Evolutionary conservation across 1,140 invertebrate genomes (phyloP).

Genomic region (Drosophila ambigua): DNA sequence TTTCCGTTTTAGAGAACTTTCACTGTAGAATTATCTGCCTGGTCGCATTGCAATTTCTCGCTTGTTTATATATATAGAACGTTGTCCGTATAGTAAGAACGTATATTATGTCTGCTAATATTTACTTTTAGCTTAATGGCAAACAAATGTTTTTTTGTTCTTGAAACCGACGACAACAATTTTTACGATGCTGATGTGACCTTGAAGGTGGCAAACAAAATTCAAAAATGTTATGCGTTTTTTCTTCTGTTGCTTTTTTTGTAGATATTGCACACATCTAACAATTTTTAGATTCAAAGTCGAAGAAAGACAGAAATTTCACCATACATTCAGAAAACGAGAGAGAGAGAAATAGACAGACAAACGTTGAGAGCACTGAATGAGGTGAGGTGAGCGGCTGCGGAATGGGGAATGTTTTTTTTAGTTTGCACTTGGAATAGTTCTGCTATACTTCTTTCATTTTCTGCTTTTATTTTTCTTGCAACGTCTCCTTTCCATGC

Average conservation of each 20-base stretch:
- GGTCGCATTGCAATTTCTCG: slow-evolving; percentile 14
- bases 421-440: slow-evolving; percentile 73
- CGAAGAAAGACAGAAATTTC: slow-evolving; percentile 27
- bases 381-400: slow-evolving; percentile 43
- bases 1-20: too few species aligned
- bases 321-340: not conserved
- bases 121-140: slow-evolving; percentile 57
- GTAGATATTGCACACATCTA: slow-evolving; percentile 24
- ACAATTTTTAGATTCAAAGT: slow-evolving; percentile 45
- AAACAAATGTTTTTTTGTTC: slow-evolving; percentile 59
- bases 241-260: slow-evolving; percentile 6
- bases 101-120: slow-evolving; percentile 27
- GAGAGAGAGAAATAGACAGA: too few species aligned
- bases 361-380: not conserved
- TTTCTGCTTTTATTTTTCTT: slow-evolving; percentile 9
- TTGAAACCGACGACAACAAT: slow-evolving; percentile 37
- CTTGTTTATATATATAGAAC: slow-evolving; percentile 3
- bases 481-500: slow-evolving; percentile 6
- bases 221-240: slow-evolving; percentile 37
- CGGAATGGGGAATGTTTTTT: slow-evolving; percentile 13
- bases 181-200: slow-evolving; percentile 57
- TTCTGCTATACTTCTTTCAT: slow-evolving; percentile 26
- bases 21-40: slow-evolving; percentile 2
- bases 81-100: slow-evolving; percentile 6
- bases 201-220: slow-evolving; percentile 60